Percentiles rank a stretch among this genome's conserved stretches.
Evolutionary conservation across 2,797 vertebrate genomes (phyloP).

Genomic region (Melanotaenia boesemani): DNA sequence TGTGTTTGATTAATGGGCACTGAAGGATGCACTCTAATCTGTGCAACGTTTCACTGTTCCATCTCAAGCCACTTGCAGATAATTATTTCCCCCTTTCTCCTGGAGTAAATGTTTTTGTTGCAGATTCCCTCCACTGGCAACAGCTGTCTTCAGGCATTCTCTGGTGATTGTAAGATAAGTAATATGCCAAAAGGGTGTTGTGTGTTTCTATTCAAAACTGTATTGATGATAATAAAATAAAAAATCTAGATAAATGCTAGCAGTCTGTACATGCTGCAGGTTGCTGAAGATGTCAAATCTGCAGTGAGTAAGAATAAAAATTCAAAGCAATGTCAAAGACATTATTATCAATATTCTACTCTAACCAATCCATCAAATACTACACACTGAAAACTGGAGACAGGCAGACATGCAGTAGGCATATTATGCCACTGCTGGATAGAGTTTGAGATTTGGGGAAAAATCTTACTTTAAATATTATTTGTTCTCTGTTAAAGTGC

Average conservation of each 20-base stretch:
- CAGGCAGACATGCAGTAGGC: fast-evolving
- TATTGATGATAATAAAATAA: constrained; percentile 6
- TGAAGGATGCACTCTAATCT: constrained; percentile 79
- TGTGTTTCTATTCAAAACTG: constrained; percentile 17
- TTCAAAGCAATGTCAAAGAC: background rate
- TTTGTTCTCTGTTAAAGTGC: background rate
- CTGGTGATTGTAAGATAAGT: constrained; percentile 11
- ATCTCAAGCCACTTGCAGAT: constrained; percentile 67
- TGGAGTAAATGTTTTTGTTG: constrained; percentile 76
- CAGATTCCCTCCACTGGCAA: constrained; percentile 41
- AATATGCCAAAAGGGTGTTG: background rate
- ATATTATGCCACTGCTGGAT: background rate
- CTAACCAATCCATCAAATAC: background rate
- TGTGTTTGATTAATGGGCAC: constrained; percentile 84
- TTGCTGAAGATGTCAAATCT: background rate
- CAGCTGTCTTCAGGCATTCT: constrained; percentile 52
- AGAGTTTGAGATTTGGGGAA: background rate
- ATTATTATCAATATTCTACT: background rate
- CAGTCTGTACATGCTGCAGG: constrained; percentile 3
- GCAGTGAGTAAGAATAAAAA: background rate
- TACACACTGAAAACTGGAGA: background rate
- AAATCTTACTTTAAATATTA: background rate
- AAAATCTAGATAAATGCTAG: constrained; percentile 2
- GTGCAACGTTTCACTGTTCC: constrained; percentile 74
- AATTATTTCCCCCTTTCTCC: constrained; percentile 72